phyloP scores from a whole-genome alignment of 1,140 invertebrate genomes.

The Harlomillsia oculata region DNA sequence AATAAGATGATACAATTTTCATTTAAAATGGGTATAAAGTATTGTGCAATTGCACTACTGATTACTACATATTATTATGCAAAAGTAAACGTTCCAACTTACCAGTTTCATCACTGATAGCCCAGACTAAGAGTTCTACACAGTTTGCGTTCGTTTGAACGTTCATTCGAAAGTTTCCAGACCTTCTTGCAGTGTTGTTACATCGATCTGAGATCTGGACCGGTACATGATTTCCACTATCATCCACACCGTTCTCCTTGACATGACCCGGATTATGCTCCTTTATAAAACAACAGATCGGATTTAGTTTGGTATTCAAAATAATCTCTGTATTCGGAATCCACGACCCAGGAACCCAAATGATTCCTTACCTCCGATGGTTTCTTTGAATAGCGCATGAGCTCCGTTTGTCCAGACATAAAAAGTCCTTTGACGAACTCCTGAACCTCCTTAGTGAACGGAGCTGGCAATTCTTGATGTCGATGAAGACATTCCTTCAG shows the following conservation, averaged over 20 bases:
- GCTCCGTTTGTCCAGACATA: slow-evolving; percentile 80
- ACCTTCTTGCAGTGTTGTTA: slow-evolving; percentile 23
- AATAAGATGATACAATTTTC: too few species aligned
- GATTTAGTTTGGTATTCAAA: not conserved
- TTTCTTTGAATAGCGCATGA: slow-evolving; percentile 44
- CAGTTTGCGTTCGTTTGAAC: slow-evolving; percentile 95
- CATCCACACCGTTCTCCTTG: too few species aligned
- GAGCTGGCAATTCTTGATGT: slow-evolving; percentile 75
- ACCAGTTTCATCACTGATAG: slow-evolving; percentile 93
- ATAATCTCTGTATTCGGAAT: not conserved
- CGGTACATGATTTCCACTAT: too few species aligned
- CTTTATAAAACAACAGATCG: too few species aligned
- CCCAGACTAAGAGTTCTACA: slow-evolving; percentile 94
- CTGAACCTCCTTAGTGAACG: slow-evolving; percentile 90
- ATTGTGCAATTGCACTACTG: too few species aligned
- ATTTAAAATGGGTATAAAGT: too few species aligned
- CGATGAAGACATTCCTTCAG: slow-evolving; percentile 81
- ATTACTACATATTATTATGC: not conserved
- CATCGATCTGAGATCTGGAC: too few species aligned
- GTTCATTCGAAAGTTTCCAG: slow-evolving; percentile 69
- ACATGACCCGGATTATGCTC: too few species aligned
- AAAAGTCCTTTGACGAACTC: slow-evolving; percentile 81
- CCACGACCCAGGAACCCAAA: not conserved
- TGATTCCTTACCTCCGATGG: slow-evolving; percentile 1
- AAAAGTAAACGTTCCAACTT: slow-evolving; percentile 30